These are phyloP conservation scores for Parapristionchus giblindavisi DNA, from an alignment of 2,888 invertebrate genomes.

Conservation along the genomic window DNA sequence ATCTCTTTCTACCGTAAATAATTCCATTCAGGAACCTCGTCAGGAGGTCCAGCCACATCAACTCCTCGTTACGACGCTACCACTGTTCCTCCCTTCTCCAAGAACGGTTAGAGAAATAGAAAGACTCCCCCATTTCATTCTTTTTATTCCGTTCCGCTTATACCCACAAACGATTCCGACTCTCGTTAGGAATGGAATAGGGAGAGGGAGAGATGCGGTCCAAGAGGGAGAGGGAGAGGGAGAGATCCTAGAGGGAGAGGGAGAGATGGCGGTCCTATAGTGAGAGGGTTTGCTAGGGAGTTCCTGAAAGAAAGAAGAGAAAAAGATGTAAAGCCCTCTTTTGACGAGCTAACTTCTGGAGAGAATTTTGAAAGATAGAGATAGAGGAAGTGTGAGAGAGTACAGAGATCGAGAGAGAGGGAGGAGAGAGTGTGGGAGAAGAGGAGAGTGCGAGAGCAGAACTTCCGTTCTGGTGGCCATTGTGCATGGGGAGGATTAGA, in stretches of 20 bases:
- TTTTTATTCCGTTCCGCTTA: not conserved
- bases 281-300: not conserved
- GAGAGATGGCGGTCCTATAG: not conserved
- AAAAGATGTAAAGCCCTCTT: no score
- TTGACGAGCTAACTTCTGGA: no score
- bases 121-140: not conserved
- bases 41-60: slow-evolving; percentile 14
- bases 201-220: not conserved
- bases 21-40: not conserved
- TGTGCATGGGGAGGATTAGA: slow-evolving; percentile 7
- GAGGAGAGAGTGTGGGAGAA: not conserved
- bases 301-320: not conserved
- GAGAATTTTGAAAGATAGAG: no score
- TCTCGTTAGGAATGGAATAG: not conserved
- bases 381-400: no score
- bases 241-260: not conserved
- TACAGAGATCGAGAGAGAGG: no score
- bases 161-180: not conserved
- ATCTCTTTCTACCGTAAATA: not conserved
- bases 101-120: slow-evolving; percentile 11
- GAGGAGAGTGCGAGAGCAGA: not conserved
- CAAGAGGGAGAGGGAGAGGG: not conserved
- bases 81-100: not conserved
- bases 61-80: slow-evolving; percentile 26
- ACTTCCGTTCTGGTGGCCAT: not conserved